phyloP scores from a whole-genome alignment of 2,888 invertebrate genomes.

The Acrobasis consociella region DNA sequence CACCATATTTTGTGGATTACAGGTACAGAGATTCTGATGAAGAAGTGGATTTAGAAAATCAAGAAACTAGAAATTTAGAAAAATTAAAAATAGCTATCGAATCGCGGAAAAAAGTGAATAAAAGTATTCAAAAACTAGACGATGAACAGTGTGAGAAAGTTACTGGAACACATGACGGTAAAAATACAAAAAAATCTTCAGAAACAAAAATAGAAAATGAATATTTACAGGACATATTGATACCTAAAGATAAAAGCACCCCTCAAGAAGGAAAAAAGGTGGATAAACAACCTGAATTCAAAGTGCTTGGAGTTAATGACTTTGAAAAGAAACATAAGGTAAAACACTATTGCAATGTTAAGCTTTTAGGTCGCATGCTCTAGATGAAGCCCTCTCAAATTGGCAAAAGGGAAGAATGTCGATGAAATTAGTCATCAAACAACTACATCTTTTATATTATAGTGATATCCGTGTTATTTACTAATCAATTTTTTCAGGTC shows the following conservation, averaged over 20 bases:
- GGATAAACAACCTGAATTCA: constrained; percentile 72
- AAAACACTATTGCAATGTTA: too few relatives aligned
- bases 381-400: too few relatives aligned
- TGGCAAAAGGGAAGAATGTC: too few relatives aligned
- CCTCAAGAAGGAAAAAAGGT: constrained; percentile 30
- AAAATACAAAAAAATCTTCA: constrained; percentile 29
- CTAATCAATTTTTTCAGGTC: constrained; percentile 68
- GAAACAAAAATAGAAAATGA: constrained; percentile 26
- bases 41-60: constrained; percentile 56
- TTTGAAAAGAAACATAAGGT: constrained; percentile 82
- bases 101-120: constrained; percentile 69
- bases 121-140: constrained; percentile 47
- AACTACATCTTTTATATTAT: neutral
- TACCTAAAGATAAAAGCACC: constrained; percentile 31
- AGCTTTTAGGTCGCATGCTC: too few relatives aligned
- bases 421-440: too few relatives aligned
- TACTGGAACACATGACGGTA: constrained; percentile 37
- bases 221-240: constrained; percentile 41
- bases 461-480: neutral
- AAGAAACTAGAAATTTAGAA: constrained; percentile 82
- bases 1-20: neutral
- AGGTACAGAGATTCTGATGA: constrained; percentile 73
- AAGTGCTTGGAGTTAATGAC: constrained; percentile 86
- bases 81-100: constrained; percentile 84
- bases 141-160: neutral